Base-by-base conservation (phyloP, 2,888 invertebrate species). In the Heterodera filipjevi region DNA sequence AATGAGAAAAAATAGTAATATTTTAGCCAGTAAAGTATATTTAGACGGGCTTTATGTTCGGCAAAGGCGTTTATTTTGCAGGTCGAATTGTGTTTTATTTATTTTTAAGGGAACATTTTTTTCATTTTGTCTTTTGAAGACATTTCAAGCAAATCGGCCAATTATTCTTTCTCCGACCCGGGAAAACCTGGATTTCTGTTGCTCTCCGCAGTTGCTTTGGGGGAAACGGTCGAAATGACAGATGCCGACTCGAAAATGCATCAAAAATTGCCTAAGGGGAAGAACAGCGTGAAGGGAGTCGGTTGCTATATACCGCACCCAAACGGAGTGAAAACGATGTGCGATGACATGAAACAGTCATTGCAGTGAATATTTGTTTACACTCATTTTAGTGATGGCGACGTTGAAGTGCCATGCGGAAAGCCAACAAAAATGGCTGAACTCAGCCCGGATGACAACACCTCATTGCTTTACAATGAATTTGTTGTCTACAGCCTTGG, bases 11-110 rank as follows among this genome's bases (percentile, higher is more conserved):
- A 46, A 35, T n/a, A 39, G 35, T 35, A 32, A 3, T 72, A 16
- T 68, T 30, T 27, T 22, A 53, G 8, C n/a, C 22, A 33, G 14
- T 12, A 19, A 30, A 35, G 66, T 19, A 30, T 44, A 27, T 77
- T 79, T 53, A 75, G 77, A 83, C 91, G 33, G 91, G 91, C 27
- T 91, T 91, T 85, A 91, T 91, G 91, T 89, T 89, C 89, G 91
- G 91, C 14, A 91, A 91, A 85, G 91, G 91, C n/a, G 89, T 91
- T 8, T 91, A 91, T 82, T 91, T 91, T 86, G 91, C 91, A 33
- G 68, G 68, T 68, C n/a, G n/a, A n/a, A n/a, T n/a, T n/a, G n/a
- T n/a, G n/a, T n/a, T n/a, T n/a, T n/a, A n/a, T n/a, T n/a, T n/a
- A n/a, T n/a, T n/a, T n/a, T n/a, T n/a, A n/a, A n/a, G n/a, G n/a